Evolutionary conservation across 2,797 vertebrate species (phyloP), one percentile per base, ranked within the genome.

Genomic region (Dermochelys coriacea): DNA sequence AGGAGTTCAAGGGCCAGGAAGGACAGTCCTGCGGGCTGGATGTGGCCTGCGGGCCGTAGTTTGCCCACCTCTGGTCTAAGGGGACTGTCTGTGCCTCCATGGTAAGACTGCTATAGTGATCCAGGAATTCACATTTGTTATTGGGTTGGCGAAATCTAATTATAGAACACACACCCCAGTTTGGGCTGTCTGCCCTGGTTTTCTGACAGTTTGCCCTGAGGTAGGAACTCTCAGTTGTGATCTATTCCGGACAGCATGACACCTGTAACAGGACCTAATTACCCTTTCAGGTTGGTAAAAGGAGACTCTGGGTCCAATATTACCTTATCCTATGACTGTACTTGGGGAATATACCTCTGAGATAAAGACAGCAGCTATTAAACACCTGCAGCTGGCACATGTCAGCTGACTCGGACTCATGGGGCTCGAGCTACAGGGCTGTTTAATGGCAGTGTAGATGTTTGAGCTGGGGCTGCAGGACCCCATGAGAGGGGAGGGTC

Each of bases 301-400:
- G 52, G 15, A 79, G 8, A 86, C 37, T 52, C 47, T 41, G 7
- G 45, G 85, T 27, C 29, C 9, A 92, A 11, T 8, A 88, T 50
- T 82, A 87, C 47, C 51, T 91, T 90, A 85, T 27, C 89, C 86
- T 1, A 2, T 29, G 68, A 55, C 75, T 91, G 84, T 89, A 91
- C 8, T 79, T 89, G 55, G 83, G 41, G 52, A 92, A 91, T 64
- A 75, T 87, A 80, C 64, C 51, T 84, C 91, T 34, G 12, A 88
- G 51, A 89, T 82, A 96, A 94, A 87, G 16, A 31, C 19, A 74
- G 4, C 87, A 87, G 78, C 27, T 87, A 29, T 84, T 93, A 78
- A 80, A 86, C 55, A 64, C 34, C 61, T 12, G 31, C 34, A 19
- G 34, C 61, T 64, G 61, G 61, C 6, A 34, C 61, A n/a, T 14